Evolutionary conservation across 2,888 invertebrate species (phyloP).

Genomic region (Athalia circularis): DNA sequence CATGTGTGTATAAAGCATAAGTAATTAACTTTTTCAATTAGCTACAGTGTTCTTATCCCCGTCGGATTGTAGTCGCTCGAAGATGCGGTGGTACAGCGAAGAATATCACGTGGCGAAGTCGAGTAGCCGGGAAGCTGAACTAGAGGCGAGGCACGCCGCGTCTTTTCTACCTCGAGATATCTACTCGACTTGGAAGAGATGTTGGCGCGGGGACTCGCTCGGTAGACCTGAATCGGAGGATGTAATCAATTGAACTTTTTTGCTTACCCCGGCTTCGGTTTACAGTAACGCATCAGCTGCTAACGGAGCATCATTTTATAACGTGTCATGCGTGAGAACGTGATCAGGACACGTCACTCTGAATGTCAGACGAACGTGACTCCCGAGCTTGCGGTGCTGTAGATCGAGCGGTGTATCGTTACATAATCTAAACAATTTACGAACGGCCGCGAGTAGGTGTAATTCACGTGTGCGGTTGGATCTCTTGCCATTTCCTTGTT

Average conservation of each 20-base stretch:
- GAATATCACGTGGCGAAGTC: neutral
- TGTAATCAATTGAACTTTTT: constrained; percentile 63
- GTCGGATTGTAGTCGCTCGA: constrained; percentile 46
- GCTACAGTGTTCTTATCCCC: constrained; percentile 48
- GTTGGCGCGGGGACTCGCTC: constrained; percentile 20
- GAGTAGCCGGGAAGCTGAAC: neutral
- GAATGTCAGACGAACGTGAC: constrained; percentile 15
- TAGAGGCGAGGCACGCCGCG: constrained; percentile 46
- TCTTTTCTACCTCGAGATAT: neutral
- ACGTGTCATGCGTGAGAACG: constrained; percentile 57
- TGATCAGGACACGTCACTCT: constrained; percentile 39
- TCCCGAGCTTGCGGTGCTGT: constrained; percentile 7
- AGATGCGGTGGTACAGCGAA: constrained; percentile 36
- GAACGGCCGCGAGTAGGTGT: neutral
- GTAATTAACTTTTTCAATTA: constrained; percentile 65
- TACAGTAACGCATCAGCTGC: constrained; percentile 56
- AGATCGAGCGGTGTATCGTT: constrained; percentile 10
- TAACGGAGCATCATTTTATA: constrained; percentile 62
- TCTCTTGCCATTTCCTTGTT: too few species aligned
- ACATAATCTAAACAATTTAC: constrained; percentile 49
- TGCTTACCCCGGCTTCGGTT: constrained; percentile 53
- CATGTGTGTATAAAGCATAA: neutral
- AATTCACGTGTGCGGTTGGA: too few species aligned
- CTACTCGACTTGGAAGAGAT: constrained; percentile 34
- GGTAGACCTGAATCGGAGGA: constrained; percentile 51